Conservation (phyloP, 2,113 vertebrate species). For the Cranoglanis bouderius region DNA sequence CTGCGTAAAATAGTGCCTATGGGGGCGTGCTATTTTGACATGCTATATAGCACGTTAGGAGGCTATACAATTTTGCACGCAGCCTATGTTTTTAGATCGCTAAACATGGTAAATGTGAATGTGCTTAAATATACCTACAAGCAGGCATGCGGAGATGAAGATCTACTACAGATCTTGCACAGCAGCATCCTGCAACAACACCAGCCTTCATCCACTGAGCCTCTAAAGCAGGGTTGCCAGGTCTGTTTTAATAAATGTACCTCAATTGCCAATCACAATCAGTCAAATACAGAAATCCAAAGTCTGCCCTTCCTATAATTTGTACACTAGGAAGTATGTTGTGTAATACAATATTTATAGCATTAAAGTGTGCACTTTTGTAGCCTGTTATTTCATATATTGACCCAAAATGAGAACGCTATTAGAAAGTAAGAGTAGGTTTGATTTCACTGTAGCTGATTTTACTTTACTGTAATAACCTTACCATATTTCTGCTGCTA, state of each 20-base stretch:
- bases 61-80: not conserved
- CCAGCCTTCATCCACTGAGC: not conserved
- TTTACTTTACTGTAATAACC: not conserved
- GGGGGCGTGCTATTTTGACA: conserved; percentile 12
- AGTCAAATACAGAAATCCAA: not conserved
- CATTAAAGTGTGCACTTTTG: not conserved
- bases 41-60: not conserved
- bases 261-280: not conserved
- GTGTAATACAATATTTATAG: not conserved
- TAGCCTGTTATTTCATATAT: not conserved
- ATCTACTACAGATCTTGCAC: not conserved
- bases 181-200: conserved; percentile 5
- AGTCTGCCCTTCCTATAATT: not conserved
- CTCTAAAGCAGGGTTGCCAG: conserved; percentile 20
- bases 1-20: conserved; percentile 26
- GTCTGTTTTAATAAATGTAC: not conserved
- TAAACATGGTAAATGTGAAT: not conserved
- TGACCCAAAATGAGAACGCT: not conserved
- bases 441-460: not conserved
- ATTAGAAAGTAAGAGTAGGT: not conserved
- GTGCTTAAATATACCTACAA: not conserved
- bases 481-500: not conserved
- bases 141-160: not conserved
- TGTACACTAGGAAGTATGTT: not conserved
- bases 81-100: not conserved